Evolutionary conservation across 2,113 vertebrate genomes (phyloP), one percentile per base, ranked within the genome.

Genomic region (Oncorhynchus kisutch): DNA sequence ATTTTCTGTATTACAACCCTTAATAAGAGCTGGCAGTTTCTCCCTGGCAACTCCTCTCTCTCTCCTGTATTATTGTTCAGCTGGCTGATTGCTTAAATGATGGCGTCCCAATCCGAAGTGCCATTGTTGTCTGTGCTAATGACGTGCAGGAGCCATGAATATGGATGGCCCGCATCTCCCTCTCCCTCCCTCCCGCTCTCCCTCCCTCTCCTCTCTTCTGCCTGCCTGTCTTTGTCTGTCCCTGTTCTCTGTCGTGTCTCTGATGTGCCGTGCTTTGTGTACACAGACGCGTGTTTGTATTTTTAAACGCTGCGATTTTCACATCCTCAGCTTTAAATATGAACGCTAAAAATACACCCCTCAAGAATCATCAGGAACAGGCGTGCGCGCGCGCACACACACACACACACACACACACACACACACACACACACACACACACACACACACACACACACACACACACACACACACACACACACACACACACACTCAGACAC

Each of bases 21-120:
- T 65, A 66, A 65, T 64, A 70, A 12, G 1, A 20, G 2, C n/a
- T 62, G n/a, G 20, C 39, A 51, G 68, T 14, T 22, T 7, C 34
- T 29, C 65, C 65, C 65, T 67, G 59, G 59, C 59, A 67, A 70
- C 34, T 4, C 68, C 20, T 25, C 2, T 11, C 20, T 27, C 29
- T 31, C 76, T 34, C 25, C 79, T 71, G 71, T 72, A 74, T 76
- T 81, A 80, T 88, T 82, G 49, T 71, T 79, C 80, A 87, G 86
- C 88, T 87, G 88, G 86, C 79, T 86, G 81, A 81, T 89, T 88
- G 88, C 86, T 87, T 86, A 81, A 89, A 90, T 89, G 86, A 86
- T 69, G 82, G 77, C 75, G 82, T 76, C 80, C 84, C 84, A 71
- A 83, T 81, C 83, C 89, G 82, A 90, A 85, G 78, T 71, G 78